Percentiles rank a stretch among this genome's conserved stretches.
Conservation (phyloP, 2,797 vertebrate species). For the Hyperoplus immaculatus region DNA sequence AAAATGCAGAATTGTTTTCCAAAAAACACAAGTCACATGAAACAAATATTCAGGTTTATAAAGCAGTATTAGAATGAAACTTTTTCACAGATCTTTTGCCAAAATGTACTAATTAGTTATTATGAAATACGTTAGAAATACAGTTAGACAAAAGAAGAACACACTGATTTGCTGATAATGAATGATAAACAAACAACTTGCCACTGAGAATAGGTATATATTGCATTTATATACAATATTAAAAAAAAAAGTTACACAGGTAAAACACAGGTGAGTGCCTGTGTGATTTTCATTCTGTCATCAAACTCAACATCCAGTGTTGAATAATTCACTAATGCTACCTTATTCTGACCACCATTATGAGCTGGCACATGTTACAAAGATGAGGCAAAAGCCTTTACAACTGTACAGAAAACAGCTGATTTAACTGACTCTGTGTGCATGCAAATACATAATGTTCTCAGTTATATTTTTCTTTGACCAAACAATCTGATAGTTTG, state of each 20-base stretch:
- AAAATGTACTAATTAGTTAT: conserved; percentile 61
- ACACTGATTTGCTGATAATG: conserved; percentile 33
- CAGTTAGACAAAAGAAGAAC: conserved; percentile 41
- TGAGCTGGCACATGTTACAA: conserved; percentile 49
- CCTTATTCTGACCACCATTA: conserved; percentile 41
- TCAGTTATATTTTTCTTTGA: conserved; percentile 35
- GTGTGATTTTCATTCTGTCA: conserved; percentile 46
- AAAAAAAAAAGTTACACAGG: conserved; percentile 29
- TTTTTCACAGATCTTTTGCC: conserved; percentile 42
- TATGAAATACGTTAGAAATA: conserved; percentile 48
- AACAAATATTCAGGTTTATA: conserved; percentile 31
- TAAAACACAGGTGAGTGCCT: conserved; percentile 31
- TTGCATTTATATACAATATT: conserved; percentile 42
- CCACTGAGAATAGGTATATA: conserved; percentile 42
- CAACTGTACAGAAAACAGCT: conserved; percentile 60
- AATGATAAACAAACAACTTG: conserved; percentile 45
- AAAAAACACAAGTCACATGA: conserved; percentile 15
- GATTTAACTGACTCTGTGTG: conserved; percentile 35
- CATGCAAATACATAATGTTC: conserved; percentile 51
- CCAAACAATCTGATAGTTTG: conserved; percentile 21
- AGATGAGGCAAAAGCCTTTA: conserved; percentile 35
- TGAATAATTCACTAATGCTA: conserved; percentile 68
- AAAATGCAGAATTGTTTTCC: conserved; percentile 39
- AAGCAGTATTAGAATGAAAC: conserved; percentile 24
- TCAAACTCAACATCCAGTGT: conserved; percentile 83